phyloP scores from a whole-genome alignment of 2,113 vertebrate species.

The Fregata magnificens region DNA sequence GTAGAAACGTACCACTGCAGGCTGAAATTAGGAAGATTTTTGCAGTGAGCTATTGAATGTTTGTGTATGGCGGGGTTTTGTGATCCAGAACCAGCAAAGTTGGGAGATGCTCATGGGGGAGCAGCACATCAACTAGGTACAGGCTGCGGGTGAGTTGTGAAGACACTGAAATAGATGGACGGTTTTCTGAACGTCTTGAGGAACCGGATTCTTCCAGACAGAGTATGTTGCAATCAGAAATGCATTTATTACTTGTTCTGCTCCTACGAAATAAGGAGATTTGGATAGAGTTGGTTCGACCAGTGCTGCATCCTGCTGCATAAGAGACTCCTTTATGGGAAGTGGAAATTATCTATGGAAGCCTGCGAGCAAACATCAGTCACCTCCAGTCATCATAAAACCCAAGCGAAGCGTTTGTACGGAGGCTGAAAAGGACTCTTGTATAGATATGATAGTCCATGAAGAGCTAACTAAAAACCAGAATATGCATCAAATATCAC shows the following conservation, averaged over 20 bases:
- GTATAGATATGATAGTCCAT: neutral
- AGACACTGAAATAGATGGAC: fast-evolving
- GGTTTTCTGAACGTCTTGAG: too few relatives aligned
- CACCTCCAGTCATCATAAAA: neutral
- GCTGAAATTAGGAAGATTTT: neutral
- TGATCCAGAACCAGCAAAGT: neutral
- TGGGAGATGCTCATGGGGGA: neutral
- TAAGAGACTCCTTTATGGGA: neutral
- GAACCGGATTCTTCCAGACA: neutral
- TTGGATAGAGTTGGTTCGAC: neutral
- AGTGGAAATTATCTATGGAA: neutral
- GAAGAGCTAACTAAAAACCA: neutral
- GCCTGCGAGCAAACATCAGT: neutral
- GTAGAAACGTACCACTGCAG: neutral
- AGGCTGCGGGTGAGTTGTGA: fast-evolving
- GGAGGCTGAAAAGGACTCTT: neutral
- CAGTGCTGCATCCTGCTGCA: neutral
- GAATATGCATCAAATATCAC: neutral
- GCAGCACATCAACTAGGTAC: neutral
- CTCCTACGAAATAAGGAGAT: neutral
- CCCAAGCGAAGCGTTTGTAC: fast-evolving
- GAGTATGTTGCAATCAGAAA: neutral
- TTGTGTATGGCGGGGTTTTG: neutral
- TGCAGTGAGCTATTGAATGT: neutral
- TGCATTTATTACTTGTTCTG: neutral